These are phyloP conservation scores for Tenebrio molitor DNA, from an alignment of 1,140 invertebrate species.

Conservation along the genomic window DNA sequence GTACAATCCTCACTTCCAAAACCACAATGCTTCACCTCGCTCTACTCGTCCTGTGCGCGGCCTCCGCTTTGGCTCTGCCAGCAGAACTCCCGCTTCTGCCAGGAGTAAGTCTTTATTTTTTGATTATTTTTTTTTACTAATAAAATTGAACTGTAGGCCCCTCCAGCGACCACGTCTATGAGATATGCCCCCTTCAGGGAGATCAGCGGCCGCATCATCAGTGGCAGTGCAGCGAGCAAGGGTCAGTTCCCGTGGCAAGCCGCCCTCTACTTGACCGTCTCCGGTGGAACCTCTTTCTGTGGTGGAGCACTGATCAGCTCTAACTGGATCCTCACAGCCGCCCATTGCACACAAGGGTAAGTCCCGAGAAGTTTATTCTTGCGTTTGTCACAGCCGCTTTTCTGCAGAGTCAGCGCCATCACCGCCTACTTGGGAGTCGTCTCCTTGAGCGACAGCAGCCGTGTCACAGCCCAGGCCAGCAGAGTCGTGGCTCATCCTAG, in stretches of 20 bases:
- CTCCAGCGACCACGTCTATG: too few species aligned
- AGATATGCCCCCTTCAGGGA: too few species aligned
- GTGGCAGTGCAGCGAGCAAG: not conserved
- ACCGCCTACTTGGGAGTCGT: not conserved
- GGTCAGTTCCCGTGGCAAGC: conserved; percentile 34
- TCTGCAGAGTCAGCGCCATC: conserved; percentile 6
- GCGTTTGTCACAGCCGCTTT: too few species aligned
- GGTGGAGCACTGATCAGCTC: conserved; percentile 17
- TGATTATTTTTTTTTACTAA: too few species aligned
- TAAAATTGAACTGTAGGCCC: too few species aligned
- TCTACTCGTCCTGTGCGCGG: too few species aligned
- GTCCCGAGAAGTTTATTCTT: too few species aligned
- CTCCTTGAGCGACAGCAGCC: not conserved
- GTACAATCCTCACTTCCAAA: too few species aligned
- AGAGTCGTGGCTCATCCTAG: not conserved
- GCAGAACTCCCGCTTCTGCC: too few species aligned
- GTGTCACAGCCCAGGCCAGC: not conserved
- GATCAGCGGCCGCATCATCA: conserved; percentile 1
- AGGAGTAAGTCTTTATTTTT: too few species aligned
- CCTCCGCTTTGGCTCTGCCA: too few species aligned
- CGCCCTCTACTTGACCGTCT: conserved; percentile 4
- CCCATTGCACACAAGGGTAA: conserved; percentile 24
- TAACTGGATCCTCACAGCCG: conserved; percentile 16
- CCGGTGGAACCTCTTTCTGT: conserved; percentile 27
- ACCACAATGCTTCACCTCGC: too few species aligned